Evolutionary conservation across 2,797 vertebrate genomes (phyloP).

Genomic region (Emydoidea blandingii): DNA sequence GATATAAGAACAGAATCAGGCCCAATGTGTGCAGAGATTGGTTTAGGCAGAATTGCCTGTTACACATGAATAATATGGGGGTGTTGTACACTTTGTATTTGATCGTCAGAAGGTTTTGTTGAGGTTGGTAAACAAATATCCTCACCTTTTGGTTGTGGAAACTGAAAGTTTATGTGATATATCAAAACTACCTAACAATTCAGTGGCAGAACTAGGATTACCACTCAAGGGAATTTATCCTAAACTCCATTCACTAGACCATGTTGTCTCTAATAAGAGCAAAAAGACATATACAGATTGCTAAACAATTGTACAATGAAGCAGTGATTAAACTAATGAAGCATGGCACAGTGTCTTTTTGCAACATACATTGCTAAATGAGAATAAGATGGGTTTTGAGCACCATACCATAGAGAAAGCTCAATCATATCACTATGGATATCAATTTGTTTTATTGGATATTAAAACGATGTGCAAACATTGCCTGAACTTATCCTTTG

Average conservation of each 20-base stretch:
- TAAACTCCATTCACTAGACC: neutral
- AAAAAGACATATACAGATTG: rapidly evolving
- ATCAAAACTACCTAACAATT: rapidly evolving
- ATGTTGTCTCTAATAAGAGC: neutral
- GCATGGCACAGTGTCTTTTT: neutral
- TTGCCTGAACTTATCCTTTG: neutral
- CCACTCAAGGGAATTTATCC: neutral
- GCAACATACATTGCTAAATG: neutral
- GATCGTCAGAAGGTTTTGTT: neutral
- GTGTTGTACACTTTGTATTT: rapidly evolving
- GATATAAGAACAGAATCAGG: neutral
- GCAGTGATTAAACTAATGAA: neutral
- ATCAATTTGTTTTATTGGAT: neutral
- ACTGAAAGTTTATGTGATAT: neutral
- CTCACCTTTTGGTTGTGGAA: neutral
- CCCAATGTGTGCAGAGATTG: neutral
- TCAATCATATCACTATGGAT: neutral
- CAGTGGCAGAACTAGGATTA: neutral
- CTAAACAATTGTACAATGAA: neutral
- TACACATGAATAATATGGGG: neutral
- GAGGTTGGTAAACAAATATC: neutral
- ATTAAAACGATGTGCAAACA: neutral
- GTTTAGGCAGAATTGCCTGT: neutral
- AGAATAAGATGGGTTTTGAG: neutral
- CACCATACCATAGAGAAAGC: neutral